Conservation (phyloP, 1,140 invertebrate species). For the Leptopilina clavipes region DNA sequence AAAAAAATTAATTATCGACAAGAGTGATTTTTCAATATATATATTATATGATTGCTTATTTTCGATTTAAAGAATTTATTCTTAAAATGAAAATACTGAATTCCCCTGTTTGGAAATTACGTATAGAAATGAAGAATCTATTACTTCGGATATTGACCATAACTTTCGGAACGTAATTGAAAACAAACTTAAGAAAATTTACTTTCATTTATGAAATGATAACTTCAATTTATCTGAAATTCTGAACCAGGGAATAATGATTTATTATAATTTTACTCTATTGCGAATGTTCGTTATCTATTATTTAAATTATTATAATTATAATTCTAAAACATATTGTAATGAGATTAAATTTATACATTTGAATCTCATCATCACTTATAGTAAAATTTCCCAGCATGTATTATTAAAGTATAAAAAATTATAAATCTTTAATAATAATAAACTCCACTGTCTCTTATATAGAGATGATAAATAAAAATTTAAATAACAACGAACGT, state of each 20-base stretch:
- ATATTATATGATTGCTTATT: neutral
- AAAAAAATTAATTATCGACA: too few species aligned
- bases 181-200: neutral
- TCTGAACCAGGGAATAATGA: neutral
- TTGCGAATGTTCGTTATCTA: neutral
- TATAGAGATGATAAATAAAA: too few species aligned
- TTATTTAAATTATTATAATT: too few species aligned
- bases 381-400: too few species aligned
- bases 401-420: too few species aligned
- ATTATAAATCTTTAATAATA: too few species aligned
- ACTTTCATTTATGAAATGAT: neutral
- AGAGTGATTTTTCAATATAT: too few species aligned
- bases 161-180: neutral
- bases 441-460: too few species aligned
- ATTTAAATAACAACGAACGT: neutral
- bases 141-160: neutral
- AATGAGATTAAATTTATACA: too few species aligned
- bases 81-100: neutral
- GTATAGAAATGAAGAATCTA: constrained; percentile 44
- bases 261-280: neutral
- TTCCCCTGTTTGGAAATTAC: constrained; percentile 36
- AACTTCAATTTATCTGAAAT: neutral
- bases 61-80: neutral
- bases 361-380: too few species aligned
- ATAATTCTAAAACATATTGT: too few species aligned